A percentile compares a stretch with the other conserved stretches of the same genome.
These are phyloP conservation scores for Lynx canadensis DNA, from an alignment of 2,113 vertebrate genomes.

Conservation along the genomic window DNA sequence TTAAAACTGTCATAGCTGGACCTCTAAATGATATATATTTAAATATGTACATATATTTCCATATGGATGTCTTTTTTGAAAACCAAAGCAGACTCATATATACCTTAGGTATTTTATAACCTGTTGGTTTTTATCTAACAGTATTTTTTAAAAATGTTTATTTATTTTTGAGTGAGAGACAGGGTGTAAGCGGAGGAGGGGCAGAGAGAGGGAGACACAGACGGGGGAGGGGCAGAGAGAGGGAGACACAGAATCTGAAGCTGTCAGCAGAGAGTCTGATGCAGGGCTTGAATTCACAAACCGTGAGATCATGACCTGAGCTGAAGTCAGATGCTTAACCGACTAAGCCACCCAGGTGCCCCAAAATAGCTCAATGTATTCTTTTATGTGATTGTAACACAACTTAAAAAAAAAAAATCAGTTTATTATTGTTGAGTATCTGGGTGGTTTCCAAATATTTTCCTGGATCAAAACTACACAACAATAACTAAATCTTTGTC, in stretches of 20 bases:
- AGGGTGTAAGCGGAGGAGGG: too few relatives aligned
- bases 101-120: constrained; percentile 22
- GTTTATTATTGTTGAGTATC: constrained; percentile 18
- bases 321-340: too few relatives aligned
- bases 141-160: constrained; percentile 42
- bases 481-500: neutral
- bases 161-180: neutral
- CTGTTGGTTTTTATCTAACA: constrained; percentile 30
- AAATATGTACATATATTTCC: constrained; percentile 22
- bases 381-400: neutral
- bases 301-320: too few relatives aligned
- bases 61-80: neutral
- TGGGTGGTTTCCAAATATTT: neutral
- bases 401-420: constrained; percentile 48
- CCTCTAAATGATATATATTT: neutral
- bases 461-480: constrained; percentile 23
- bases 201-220: too few relatives aligned
- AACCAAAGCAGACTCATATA: neutral
- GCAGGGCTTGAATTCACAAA: too few relatives aligned
- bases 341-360: too few relatives aligned
- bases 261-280: too few relatives aligned
- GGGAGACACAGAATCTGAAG: too few relatives aligned
- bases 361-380: neutral
- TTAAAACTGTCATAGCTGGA: constrained; percentile 48
- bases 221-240: too few relatives aligned